These are phyloP conservation scores for Orthonyx spaldingii DNA, from an alignment of 2,113 vertebrate genomes.

Conservation along the genomic window DNA sequence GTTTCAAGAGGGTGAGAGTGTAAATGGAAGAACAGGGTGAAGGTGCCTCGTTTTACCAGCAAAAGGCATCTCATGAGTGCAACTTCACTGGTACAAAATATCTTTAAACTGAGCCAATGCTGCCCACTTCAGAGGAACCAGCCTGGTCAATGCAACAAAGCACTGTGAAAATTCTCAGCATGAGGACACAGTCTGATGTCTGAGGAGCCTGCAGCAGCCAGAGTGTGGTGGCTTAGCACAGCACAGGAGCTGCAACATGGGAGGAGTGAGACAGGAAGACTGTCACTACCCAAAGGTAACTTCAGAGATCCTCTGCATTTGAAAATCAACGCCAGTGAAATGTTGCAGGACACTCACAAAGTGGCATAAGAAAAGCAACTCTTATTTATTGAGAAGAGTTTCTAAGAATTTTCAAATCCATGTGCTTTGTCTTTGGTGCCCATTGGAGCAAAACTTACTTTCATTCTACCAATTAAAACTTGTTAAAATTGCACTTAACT, in stretches of 20 bases:
- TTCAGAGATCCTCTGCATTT: neutral
- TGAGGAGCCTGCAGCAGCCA: neutral
- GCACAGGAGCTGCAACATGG: neutral
- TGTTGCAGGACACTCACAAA: neutral
- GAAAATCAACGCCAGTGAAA: neutral
- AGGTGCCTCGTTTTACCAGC: neutral
- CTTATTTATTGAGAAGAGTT: neutral
- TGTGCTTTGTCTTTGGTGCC: neutral
- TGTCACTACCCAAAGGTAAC: neutral
- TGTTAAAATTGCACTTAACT: neutral
- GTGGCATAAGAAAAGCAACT: neutral
- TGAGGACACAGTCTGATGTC: neutral
- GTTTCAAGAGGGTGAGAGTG: neutral
- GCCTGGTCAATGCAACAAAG: neutral
- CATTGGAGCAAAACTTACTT: neutral
- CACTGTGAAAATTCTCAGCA: neutral
- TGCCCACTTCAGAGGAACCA: neutral
- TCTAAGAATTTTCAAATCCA: neutral
- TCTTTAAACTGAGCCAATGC: neutral
- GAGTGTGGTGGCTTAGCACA: rapidly evolving
- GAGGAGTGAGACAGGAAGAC: neutral
- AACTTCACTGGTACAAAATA: neutral
- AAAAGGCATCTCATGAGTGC: rapidly evolving
- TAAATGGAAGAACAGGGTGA: neutral
- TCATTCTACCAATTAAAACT: neutral